A percentile compares a stretch with the other conserved stretches of the same genome.
These are phyloP conservation scores for Ganaspis brasiliensis DNA, from an alignment of 2,888 invertebrate genomes.

Conservation along the genomic window DNA sequence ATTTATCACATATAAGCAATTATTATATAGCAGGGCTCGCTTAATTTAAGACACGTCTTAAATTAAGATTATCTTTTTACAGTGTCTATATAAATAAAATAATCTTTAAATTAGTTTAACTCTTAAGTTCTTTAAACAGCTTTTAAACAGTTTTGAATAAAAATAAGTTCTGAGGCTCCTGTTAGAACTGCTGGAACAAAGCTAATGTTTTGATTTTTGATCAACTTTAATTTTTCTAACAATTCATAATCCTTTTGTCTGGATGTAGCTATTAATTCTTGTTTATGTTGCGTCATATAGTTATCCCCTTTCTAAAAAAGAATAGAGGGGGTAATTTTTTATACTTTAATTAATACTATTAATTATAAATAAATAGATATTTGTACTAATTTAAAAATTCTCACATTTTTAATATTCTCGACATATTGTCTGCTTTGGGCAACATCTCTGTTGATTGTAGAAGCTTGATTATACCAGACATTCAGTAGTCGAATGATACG, in stretches of 20 bases:
- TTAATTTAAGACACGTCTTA: no score
- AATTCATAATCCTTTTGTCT: background rate
- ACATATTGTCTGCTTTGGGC: background rate
- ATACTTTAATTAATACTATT: background rate
- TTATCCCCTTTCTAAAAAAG: background rate
- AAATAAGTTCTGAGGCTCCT: background rate
- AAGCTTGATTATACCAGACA: background rate
- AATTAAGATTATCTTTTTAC: no score
- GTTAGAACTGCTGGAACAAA: background rate
- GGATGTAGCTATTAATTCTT: background rate
- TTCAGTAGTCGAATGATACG: background rate
- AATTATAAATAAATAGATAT: background rate
- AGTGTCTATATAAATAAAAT: no score
- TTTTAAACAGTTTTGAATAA: conserved; percentile 1
- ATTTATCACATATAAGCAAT: no score
- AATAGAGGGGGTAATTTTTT: background rate
- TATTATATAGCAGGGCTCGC: no score
- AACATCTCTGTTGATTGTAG: background rate
- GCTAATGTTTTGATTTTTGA: background rate
- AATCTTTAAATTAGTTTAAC: no score
- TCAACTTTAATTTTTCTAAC: background rate
- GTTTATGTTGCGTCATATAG: background rate
- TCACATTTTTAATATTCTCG: background rate
- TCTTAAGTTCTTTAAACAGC: no score
- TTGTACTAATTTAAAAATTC: background rate